Base-by-base conservation (phyloP, 2,888 invertebrate species). In the Stomorhina lunata region DNA sequence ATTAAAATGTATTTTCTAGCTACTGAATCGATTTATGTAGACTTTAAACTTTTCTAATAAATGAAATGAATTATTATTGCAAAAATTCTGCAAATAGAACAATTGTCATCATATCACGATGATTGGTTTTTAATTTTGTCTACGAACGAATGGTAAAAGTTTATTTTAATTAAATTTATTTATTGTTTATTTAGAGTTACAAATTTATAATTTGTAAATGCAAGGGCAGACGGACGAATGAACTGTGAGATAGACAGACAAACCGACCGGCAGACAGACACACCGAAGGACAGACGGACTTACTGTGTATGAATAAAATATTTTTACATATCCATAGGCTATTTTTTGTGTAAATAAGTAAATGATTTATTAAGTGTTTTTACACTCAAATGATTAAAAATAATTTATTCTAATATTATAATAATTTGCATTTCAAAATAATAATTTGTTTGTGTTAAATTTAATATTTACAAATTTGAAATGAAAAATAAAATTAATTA, bases 101-200 rank as follows among this genome's bases (percentile, higher is more conserved):
- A 25, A 63, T 32, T 69, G 45, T 69, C 69, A 63, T 63, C 29
- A 34, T 65, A 50, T 32, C 53, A 59, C n/a, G n/a, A n/a, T 65
- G 69, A 80, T 71, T 71, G 80, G 80, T 59, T 81, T 81, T 71
- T 76, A 81, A 81, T 81, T 66, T 77, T 37, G 29, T 66, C 59
- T 68, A 43, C 59, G 59, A 76, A 68, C n/a, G n/a, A n/a, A n/a
- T n/a, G n/a, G 68, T 59, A 66, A 32, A 53, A 61, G 34, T 72
- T 72, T 66, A 81, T 81, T 68, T 80, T 69, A 80, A 80, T 69
- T 65, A 80, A n/a, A 57, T 65, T 80, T 80, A 65, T 69, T n/a
- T 53, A 45, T 76, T 79, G 59, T 79, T 80, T 73, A 68, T 73
- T 61, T 55, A 73, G 32, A 48, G 15, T 45, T 25, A 66, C 53